Evolutionary conservation across 1,140 invertebrate genomes (phyloP).

Genomic region (Chrysomallon squamiferum): DNA sequence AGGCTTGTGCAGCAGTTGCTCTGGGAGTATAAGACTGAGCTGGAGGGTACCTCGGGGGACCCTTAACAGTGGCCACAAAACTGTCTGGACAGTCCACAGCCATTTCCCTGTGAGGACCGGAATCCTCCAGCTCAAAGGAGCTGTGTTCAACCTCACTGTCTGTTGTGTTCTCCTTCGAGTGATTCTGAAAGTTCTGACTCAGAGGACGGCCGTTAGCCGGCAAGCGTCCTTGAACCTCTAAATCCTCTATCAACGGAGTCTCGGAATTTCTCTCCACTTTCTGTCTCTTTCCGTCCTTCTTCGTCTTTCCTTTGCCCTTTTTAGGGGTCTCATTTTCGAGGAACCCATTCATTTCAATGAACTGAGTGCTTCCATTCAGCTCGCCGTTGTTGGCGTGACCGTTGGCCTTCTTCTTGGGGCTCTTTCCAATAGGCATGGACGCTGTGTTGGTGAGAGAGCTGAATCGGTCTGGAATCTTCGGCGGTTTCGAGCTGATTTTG

Average conservation of each 20-base stretch:
- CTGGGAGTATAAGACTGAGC: conserved; percentile 67
- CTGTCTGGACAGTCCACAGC: conserved; percentile 97
- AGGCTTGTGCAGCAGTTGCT: conserved; percentile 57
- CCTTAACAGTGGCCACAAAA: conserved; percentile 90
- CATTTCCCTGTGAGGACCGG: conserved; percentile 78
- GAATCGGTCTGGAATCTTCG: neutral
- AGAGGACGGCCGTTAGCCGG: conserved; percentile 13
- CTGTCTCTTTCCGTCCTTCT: conserved; percentile 18
- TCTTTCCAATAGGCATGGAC: conserved; percentile 45
- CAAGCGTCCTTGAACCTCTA: conserved; percentile 18
- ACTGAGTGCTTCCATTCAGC: conserved; percentile 16
- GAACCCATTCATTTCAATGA: conserved; percentile 38
- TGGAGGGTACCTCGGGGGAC: conserved; percentile 87
- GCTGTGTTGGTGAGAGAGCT: neutral
- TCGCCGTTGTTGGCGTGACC: conserved; percentile 11
- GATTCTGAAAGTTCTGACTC: conserved; percentile 41
- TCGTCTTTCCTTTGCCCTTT: conserved; percentile 20
- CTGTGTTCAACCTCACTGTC: conserved; percentile 33
- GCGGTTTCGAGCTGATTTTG: neutral
- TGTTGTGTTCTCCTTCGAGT: conserved; percentile 24
- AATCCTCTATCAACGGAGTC: conserved; percentile 41
- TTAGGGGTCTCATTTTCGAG: conserved; percentile 24
- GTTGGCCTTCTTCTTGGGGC: conserved; percentile 33
- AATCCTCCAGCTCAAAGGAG: conserved; percentile 41
- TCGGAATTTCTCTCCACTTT: conserved; percentile 31